These are phyloP conservation scores for Lissonota sp. DNA, from an alignment of 2,888 invertebrate species.

Conservation along the genomic window DNA sequence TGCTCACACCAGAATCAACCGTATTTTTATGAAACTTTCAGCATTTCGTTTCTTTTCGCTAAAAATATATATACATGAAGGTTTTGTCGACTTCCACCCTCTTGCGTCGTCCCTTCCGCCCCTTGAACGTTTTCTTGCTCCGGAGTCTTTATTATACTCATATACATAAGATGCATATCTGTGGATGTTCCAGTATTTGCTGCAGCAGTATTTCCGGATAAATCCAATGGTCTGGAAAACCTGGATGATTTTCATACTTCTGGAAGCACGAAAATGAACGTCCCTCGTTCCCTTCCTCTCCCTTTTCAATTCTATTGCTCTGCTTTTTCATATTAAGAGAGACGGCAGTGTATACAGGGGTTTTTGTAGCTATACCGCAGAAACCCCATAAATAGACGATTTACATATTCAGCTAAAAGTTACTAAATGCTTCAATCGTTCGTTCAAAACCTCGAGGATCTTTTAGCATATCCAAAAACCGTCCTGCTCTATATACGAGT, in stretches of 20 bases:
- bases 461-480: conserved; percentile 42
- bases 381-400: conserved; percentile 54
- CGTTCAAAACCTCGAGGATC: conserved; percentile 12
- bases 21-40: conserved; percentile 60
- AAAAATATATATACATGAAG: conserved; percentile 28
- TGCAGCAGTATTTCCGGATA: conserved; percentile 22
- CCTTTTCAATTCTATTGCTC: neutral
- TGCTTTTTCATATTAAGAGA: neutral
- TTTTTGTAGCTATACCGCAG: neutral
- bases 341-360: neutral
- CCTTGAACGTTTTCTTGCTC: conserved; percentile 1
- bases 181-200: neutral
- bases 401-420: conserved; percentile 58
- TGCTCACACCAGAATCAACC: conserved; percentile 12
- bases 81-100: neutral
- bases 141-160: conserved; percentile 2
- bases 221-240: conserved; percentile 48
- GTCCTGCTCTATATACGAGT: conserved; percentile 17
- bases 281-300: neutral
- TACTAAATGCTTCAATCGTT: conserved; percentile 47
- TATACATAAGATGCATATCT: neutral
- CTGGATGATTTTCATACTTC: conserved; percentile 41
- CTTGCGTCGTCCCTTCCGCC: neutral
- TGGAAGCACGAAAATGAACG: conserved; percentile 22
- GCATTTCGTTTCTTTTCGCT: conserved; percentile 36